phyloP scores from a whole-genome alignment of 2,113 vertebrate species.

The Platysternon megacephalum region DNA sequence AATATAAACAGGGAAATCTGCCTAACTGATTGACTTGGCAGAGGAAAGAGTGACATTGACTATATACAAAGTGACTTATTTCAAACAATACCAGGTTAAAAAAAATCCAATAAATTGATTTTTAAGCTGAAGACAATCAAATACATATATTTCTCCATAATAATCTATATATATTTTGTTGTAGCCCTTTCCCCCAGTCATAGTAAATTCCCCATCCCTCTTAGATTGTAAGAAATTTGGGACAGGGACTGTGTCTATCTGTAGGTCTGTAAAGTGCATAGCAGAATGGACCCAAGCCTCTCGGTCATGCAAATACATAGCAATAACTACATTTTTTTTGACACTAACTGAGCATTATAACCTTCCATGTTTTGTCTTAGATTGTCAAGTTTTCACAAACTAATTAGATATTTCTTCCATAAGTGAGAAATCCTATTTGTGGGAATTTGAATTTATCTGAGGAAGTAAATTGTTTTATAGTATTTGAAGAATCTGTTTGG shows the following conservation, averaged over 20 bases:
- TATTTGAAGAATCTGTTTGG: too few relatives aligned
- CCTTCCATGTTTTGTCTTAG: background rate
- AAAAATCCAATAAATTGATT: background rate
- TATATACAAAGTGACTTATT: background rate
- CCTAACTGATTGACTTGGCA: background rate
- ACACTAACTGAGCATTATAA: background rate
- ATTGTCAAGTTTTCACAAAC: background rate
- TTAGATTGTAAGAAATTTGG: background rate
- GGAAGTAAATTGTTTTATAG: too few relatives aligned
- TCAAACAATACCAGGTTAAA: background rate
- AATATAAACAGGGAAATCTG: background rate
- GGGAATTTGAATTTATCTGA: background rate
- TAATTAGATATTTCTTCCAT: background rate
- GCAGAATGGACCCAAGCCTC: fast-evolving
- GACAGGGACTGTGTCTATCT: background rate
- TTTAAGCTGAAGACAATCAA: background rate
- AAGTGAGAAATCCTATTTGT: background rate
- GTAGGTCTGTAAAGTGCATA: background rate
- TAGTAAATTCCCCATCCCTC: background rate
- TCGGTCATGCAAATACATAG: background rate
- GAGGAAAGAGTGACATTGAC: background rate
- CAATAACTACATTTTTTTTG: background rate
- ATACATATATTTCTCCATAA: too few relatives aligned
- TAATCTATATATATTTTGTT: background rate
- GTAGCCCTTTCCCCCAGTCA: background rate